Evolutionary conservation across 2,888 invertebrate genomes (phyloP).

Genomic region (Leucozona laternaria): DNA sequence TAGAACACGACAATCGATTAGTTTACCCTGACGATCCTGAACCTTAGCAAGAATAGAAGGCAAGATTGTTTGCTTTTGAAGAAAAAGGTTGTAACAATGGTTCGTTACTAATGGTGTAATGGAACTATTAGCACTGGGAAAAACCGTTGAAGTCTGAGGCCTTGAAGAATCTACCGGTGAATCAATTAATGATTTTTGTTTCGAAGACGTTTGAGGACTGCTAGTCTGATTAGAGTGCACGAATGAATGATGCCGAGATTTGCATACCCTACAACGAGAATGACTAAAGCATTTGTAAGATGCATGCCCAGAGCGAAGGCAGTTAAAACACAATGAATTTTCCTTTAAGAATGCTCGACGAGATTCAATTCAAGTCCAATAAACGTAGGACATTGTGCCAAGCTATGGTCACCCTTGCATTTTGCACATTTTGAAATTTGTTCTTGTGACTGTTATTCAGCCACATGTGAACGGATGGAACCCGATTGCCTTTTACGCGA

Average conservation of each 20-base stretch:
- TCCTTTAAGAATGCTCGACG: constrained; percentile 5
- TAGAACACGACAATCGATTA: no score
- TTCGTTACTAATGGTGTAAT: no score
- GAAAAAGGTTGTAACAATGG: no score
- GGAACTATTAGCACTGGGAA: no score
- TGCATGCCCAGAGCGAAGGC: constrained; percentile 1
- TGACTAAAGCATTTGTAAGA: constrained; percentile 16
- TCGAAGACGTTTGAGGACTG: neutral
- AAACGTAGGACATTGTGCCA: neutral
- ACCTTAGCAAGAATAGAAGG: no score
- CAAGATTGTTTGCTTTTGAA: no score
- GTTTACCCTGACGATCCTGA: no score
- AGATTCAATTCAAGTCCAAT: neutral
- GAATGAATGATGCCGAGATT: neutral
- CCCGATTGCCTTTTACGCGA: neutral
- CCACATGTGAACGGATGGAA: neutral
- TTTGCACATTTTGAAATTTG: neutral
- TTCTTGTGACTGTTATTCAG: neutral
- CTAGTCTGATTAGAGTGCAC: neutral
- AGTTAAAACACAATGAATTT: constrained; percentile 8
- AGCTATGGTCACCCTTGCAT: neutral
- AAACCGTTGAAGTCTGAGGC: no score
- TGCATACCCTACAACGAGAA: constrained; percentile 2
- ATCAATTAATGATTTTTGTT: no score
- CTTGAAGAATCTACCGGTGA: no score